phyloP scores from a whole-genome alignment of 2,888 invertebrate species.

The Limnephilus rhombicus region DNA sequence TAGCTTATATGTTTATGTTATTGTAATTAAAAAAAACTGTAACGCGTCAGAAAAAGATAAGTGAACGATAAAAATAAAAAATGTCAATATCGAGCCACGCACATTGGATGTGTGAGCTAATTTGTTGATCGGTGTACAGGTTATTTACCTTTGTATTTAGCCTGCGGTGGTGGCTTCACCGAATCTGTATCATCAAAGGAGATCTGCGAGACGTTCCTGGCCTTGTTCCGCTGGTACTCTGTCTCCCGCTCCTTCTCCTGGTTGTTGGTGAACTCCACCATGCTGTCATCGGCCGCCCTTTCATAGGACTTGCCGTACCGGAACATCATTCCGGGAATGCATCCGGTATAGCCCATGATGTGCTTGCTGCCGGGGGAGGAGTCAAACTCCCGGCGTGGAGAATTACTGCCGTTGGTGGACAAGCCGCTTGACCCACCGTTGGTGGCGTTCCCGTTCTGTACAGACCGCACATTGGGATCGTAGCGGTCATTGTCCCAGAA shows the following conservation, averaged over 20 bases:
- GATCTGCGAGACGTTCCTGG: slow-evolving; percentile 3
- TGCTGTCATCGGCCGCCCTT: slow-evolving; percentile 26
- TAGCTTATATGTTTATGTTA: no score
- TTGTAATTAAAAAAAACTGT: no score
- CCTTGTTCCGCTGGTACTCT: not conserved
- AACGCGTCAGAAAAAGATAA: no score
- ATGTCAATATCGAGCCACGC: no score
- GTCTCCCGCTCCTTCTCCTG: not conserved
- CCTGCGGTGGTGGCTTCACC: not conserved
- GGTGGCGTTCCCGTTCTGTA: not conserved
- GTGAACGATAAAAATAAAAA: no score
- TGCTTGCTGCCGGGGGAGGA: slow-evolving; percentile 21
- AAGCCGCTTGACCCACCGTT: not conserved
- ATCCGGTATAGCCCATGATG: slow-evolving; percentile 23
- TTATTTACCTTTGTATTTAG: not conserved
- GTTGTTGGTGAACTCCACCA: slow-evolving; percentile 7
- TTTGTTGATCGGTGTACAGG: no score
- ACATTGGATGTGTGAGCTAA: no score
- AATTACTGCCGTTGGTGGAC: not conserved
- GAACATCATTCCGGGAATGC: slow-evolving; percentile 25
- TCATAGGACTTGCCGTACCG: slow-evolving; percentile 18
- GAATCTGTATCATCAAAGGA: not conserved
- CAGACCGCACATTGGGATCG: not conserved
- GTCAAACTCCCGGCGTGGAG: not conserved
- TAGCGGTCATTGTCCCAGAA: not conserved